Conservation (phyloP, 2,797 vertebrate species). For the Amniataba percoides region DNA sequence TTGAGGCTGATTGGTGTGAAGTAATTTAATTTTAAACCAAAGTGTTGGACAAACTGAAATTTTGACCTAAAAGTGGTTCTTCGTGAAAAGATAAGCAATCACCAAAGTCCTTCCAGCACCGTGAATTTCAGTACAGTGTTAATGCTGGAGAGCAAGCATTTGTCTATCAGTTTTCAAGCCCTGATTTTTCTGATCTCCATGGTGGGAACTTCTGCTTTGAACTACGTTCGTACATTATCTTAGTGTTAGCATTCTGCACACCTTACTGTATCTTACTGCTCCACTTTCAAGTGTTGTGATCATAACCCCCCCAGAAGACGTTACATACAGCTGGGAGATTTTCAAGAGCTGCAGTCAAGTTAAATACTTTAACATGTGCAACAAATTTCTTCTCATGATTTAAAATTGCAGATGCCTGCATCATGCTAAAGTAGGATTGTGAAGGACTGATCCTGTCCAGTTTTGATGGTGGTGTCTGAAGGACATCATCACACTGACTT, state of each 20-base stretch:
- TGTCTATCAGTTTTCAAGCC: neutral
- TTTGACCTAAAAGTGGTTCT: neutral
- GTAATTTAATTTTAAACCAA: neutral
- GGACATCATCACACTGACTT: conserved; percentile 20
- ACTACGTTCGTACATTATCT: neutral
- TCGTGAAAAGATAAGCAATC: neutral
- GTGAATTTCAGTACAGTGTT: neutral
- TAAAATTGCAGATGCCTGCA: conserved; percentile 17
- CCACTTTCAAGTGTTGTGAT: neutral
- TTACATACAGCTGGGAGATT: neutral
- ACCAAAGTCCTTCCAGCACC: neutral
- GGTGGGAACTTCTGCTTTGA: neutral
- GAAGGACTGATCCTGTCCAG: conserved; percentile 3
- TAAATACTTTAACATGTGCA: neutral
- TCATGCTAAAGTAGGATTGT: conserved; percentile 15
- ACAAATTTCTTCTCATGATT: neutral
- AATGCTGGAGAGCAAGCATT: neutral
- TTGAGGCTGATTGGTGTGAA: neutral
- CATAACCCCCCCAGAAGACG: neutral
- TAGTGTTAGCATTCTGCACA: neutral
- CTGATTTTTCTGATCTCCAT: neutral
- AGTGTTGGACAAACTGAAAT: neutral
- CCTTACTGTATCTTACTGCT: neutral
- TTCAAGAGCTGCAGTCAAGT: neutral
- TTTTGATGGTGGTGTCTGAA: conserved; percentile 17